Evolutionary conservation across 2,113 vertebrate species (phyloP).

Genomic region (Notothenia coriiceps): DNA sequence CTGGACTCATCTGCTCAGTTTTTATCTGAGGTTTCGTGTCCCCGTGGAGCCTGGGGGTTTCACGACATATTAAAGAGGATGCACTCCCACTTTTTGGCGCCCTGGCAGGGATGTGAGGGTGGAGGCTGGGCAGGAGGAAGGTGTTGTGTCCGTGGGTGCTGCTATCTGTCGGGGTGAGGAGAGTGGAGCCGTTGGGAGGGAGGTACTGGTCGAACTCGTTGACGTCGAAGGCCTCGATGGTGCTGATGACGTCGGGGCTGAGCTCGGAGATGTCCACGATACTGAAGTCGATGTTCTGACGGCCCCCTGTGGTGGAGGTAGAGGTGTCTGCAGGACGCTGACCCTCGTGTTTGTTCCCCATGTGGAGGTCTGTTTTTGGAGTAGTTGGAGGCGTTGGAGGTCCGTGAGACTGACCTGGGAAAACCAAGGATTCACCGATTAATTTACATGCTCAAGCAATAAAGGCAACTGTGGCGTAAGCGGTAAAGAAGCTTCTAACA

Average conservation of each 20-base stretch:
- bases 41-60: constrained; percentile 64
- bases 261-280: constrained; percentile 93
- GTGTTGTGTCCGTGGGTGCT: constrained; percentile 72
- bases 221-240: constrained; percentile 91
- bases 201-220: constrained; percentile 94
- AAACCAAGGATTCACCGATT: background rate
- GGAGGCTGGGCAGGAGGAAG: constrained; percentile 67
- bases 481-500: too few relatives aligned
- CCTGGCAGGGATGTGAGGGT: constrained; percentile 81
- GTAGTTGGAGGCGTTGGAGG: constrained; percentile 93
- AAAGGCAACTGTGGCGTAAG: background rate
- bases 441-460: background rate
- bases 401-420: constrained; percentile 89
- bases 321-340: constrained; percentile 83
- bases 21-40: constrained; percentile 86
- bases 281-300: constrained; percentile 96
- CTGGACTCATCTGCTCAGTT: constrained; percentile 90
- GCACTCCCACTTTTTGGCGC: constrained; percentile 79
- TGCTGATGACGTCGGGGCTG: constrained; percentile 92
- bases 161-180: constrained; percentile 73
- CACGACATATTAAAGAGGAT: constrained; percentile 28
- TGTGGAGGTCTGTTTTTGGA: constrained; percentile 88
- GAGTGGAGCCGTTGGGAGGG: constrained; percentile 79
- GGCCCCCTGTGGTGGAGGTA: constrained; percentile 14
- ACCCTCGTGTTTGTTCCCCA: constrained; percentile 85